Conservation (phyloP, 2,113 vertebrate species). For the Macaca fascicularis region DNA sequence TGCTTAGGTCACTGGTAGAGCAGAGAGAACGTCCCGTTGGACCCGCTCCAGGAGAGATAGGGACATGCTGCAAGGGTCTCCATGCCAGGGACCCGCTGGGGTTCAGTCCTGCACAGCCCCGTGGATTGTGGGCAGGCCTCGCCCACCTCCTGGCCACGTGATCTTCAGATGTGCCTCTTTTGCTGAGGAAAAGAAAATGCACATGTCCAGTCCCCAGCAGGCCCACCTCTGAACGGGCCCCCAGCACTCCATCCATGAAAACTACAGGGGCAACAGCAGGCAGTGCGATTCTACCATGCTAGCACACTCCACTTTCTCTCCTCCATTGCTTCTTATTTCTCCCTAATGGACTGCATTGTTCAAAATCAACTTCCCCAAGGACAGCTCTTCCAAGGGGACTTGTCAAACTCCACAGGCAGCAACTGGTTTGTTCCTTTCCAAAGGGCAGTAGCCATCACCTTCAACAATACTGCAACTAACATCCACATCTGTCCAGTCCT, state of each 20-base stretch:
- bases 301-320: background rate
- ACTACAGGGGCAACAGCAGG: rapidly evolving
- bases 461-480: background rate
- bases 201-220: background rate
- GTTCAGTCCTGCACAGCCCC: background rate
- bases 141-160: rapidly evolving
- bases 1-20: background rate
- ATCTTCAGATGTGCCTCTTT: background rate
- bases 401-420: background rate
- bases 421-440: background rate
- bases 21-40: rapidly evolving
- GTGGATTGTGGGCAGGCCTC: rapidly evolving
- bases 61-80: background rate
- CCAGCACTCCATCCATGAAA: background rate
- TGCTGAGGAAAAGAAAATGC: background rate
- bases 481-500: rapidly evolving
- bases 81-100: rapidly evolving
- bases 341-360: too few species aligned
- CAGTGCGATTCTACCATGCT: rapidly evolving
- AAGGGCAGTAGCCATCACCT: background rate
- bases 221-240: background rate
- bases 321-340: background rate
- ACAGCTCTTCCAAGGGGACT: background rate
- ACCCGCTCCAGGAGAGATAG: background rate
- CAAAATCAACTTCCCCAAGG: background rate